Conservation (phyloP, 2,888 invertebrate genomes). For the Acleris sparsana region DNA sequence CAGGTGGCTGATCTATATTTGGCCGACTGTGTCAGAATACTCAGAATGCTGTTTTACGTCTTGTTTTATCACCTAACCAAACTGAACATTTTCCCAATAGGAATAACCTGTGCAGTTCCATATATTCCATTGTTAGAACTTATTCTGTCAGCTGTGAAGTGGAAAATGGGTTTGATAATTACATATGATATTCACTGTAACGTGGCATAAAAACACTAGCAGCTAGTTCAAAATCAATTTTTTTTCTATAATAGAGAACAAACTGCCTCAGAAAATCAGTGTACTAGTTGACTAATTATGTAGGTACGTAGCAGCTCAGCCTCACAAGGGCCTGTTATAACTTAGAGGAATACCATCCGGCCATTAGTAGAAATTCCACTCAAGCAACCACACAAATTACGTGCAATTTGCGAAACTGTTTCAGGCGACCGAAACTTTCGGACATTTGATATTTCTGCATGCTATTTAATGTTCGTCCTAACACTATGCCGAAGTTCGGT, state of each 20-base stretch:
- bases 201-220: too few relatives aligned
- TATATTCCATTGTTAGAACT: too few relatives aligned
- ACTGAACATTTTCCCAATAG: too few relatives aligned
- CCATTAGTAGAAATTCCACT: constrained; percentile 66
- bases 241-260: too few relatives aligned
- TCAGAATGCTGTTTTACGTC: too few relatives aligned
- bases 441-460: constrained; percentile 61
- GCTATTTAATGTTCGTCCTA: constrained; percentile 32
- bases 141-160: too few relatives aligned
- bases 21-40: too few relatives aligned
- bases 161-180: too few relatives aligned
- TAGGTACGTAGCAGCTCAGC: background rate
- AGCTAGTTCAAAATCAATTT: background rate
- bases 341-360: constrained; percentile 53
- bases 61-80: too few relatives aligned
- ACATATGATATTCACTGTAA: too few relatives aligned
- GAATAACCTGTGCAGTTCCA: too few relatives aligned
- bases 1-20: too few relatives aligned
- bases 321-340: constrained; percentile 43
- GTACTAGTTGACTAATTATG: background rate
- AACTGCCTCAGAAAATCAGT: background rate
- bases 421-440: constrained; percentile 59
- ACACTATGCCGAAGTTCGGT: constrained; percentile 39
- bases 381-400: constrained; percentile 64
- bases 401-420: constrained; percentile 67